A percentile compares a stretch with the other conserved stretches of the same genome.
Conservation (phyloP, 2,797 vertebrate species). For the Capromys pilorides region DNA sequence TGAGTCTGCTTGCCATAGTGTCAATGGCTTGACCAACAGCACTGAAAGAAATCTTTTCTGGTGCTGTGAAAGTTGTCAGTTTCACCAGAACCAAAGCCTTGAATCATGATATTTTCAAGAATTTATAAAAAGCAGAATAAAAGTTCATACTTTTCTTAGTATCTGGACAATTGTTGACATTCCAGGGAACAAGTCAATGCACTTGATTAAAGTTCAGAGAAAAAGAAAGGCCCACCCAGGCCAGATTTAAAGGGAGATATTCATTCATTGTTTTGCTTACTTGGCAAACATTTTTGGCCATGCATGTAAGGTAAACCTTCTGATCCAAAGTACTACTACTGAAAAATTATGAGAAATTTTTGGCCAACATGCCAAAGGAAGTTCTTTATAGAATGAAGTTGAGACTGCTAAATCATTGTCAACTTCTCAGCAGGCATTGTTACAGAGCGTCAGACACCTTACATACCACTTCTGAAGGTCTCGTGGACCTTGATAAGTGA, state of each 20-base stretch:
- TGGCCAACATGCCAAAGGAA: conserved; percentile 9
- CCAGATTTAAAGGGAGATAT: conserved; percentile 52
- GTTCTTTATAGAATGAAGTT: not conserved
- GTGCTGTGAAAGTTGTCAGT: conserved; percentile 30
- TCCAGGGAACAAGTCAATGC: conserved; percentile 24
- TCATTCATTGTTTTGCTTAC: conserved; percentile 56
- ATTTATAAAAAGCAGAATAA: conserved; percentile 11
- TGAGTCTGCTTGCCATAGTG: not conserved
- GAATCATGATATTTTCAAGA: conserved; percentile 37
- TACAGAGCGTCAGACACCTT: not conserved
- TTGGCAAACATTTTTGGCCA: conserved; percentile 44
- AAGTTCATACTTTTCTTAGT: conserved; percentile 14
- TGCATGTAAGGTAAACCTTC: conserved; percentile 31
- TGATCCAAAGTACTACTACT: conserved; percentile 4
- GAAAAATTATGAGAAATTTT: conserved; percentile 57
- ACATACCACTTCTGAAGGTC: not conserved
- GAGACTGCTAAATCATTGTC: conserved; percentile 13
- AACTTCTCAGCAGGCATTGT: not conserved
- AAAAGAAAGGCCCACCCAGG: conserved; percentile 56
- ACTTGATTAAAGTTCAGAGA: conserved; percentile 20
- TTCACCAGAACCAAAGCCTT: conserved; percentile 9
- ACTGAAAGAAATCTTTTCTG: conserved; percentile 45
- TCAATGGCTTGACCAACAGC: conserved; percentile 11
- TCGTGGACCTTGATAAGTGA: not conserved
- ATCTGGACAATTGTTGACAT: conserved; percentile 10